Percentiles rank a stretch among this genome's conserved stretches.
These are phyloP conservation scores for Dioctria rufipes DNA, from an alignment of 2,888 invertebrate genomes.

Conservation along the genomic window DNA sequence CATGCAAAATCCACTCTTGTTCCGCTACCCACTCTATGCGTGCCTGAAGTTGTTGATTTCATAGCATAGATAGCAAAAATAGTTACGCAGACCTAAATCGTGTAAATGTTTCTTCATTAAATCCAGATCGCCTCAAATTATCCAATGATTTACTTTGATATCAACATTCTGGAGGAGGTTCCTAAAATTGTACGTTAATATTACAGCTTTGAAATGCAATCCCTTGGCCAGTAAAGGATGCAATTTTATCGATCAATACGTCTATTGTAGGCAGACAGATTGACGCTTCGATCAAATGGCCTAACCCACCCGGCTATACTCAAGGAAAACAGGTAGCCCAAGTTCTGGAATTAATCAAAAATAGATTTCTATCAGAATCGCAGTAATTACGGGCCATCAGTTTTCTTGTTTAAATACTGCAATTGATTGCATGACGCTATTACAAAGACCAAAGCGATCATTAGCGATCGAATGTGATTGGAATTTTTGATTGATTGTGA, in stretches of 20 bases:
- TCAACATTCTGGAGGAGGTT: conserved; percentile 16
- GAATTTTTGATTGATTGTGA: conserved; percentile 40
- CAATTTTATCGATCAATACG: conserved; percentile 32
- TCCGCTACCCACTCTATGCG: no score
- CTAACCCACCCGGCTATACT: background rate
- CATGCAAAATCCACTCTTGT: no score
- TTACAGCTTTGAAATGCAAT: background rate
- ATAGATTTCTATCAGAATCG: conserved; percentile 32
- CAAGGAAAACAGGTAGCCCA: conserved; percentile 36
- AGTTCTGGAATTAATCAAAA: conserved; percentile 37
- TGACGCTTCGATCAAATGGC: conserved; percentile 35
- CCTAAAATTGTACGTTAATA: background rate
- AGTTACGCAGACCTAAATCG: background rate
- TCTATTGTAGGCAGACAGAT: conserved; percentile 21
- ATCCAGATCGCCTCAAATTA: conserved; percentile 18
- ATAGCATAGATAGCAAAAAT: conserved; percentile 17
- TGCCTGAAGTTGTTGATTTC: no score
- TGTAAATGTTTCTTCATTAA: conserved; percentile 31
- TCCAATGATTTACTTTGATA: conserved; percentile 12
- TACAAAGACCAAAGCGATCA: conserved; percentile 25
- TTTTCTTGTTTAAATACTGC: conserved; percentile 38
- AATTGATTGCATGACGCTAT: conserved; percentile 25
- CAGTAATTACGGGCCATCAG: conserved; percentile 35
- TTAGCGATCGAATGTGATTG: conserved; percentile 31
- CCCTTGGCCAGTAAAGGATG: conserved; percentile 3